Conservation (phyloP, 2,888 invertebrate species). For the Eristalis arbustorum region DNA sequence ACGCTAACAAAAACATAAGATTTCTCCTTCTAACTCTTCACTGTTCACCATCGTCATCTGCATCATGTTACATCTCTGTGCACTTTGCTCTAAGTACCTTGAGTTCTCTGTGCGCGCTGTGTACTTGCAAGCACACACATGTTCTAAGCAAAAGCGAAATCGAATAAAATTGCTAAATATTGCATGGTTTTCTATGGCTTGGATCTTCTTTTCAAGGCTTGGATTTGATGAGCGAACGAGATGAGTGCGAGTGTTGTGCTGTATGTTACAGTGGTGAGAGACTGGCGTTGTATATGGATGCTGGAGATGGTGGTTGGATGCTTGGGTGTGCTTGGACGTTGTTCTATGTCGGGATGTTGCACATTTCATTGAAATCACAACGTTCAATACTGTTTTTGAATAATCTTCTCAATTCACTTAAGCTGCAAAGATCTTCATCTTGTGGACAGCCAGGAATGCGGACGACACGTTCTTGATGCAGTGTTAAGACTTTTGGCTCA, state of each 20-base stretch:
- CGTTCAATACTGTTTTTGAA: constrained; percentile 83
- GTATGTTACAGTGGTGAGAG: neutral
- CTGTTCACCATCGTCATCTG: neutral
- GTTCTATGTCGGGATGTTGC: constrained; percentile 76
- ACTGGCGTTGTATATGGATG: neutral
- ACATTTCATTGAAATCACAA: constrained; percentile 87
- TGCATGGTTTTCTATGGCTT: neutral
- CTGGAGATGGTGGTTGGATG: neutral
- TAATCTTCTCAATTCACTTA: constrained; percentile 82
- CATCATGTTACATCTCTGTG: neutral
- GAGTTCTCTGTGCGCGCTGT: neutral
- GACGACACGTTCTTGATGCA: constrained; percentile 88
- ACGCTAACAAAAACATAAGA: constrained; percentile 32
- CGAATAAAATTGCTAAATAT: neutral
- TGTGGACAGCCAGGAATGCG: constrained; percentile 85
- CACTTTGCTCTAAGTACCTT: neutral
- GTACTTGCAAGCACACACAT: too few species aligned
- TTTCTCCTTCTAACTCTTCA: constrained; percentile 2
- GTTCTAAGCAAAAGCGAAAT: neutral
- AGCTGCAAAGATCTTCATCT: constrained; percentile 84
- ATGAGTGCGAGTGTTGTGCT: neutral
- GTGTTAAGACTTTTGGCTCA: constrained; percentile 82
- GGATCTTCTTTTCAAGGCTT: neutral
- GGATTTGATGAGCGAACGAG: neutral
- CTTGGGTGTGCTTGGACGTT: constrained; percentile 33